A percentile compares a stretch with the other conserved stretches of the same genome.
These are phyloP conservation scores for Neria commutata DNA, from an alignment of 2,888 invertebrate genomes.

Conservation along the genomic window DNA sequence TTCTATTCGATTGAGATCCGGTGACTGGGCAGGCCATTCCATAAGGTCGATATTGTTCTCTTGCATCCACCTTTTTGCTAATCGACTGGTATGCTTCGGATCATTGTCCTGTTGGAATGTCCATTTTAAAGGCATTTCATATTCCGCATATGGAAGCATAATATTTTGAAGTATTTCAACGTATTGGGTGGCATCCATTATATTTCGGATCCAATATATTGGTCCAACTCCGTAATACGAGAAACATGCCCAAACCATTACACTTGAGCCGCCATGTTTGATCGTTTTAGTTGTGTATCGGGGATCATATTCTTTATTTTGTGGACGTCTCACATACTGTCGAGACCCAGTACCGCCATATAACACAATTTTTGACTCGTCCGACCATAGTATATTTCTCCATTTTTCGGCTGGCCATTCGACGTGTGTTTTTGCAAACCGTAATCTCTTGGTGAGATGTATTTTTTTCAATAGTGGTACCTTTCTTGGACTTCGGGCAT, in stretches of 20 bases:
- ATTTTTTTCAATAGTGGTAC: too few species aligned
- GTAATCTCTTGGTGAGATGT: too few species aligned
- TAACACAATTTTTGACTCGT: too few species aligned
- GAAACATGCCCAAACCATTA: conserved; percentile 22
- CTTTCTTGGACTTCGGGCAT: too few species aligned
- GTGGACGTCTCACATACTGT: neutral
- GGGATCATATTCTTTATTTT: neutral
- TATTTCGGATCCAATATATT: conserved; percentile 14
- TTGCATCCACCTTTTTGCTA: conserved; percentile 1
- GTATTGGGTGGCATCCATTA: conserved; percentile 1
- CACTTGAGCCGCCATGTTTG: conserved; percentile 7
- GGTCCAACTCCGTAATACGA: conserved; percentile 22
- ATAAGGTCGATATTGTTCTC: neutral
- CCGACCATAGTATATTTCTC: too few species aligned
- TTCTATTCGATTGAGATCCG: conserved; percentile 11
- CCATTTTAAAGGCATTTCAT: conserved; percentile 5
- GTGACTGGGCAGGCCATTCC: neutral
- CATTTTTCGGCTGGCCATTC: too few species aligned
- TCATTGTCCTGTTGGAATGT: conserved; percentile 8
- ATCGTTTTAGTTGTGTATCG: conserved; percentile 1
- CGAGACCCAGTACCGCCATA: too few species aligned
- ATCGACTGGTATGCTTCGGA: neutral
- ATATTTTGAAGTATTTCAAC: neutral
- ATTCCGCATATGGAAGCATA: conserved; percentile 5
- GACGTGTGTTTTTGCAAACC: too few species aligned